Percentiles rank a stretch among this genome's conserved stretches.
Conservation (phyloP, 2,888 invertebrate species). For the Sipunculus nudus region DNA sequence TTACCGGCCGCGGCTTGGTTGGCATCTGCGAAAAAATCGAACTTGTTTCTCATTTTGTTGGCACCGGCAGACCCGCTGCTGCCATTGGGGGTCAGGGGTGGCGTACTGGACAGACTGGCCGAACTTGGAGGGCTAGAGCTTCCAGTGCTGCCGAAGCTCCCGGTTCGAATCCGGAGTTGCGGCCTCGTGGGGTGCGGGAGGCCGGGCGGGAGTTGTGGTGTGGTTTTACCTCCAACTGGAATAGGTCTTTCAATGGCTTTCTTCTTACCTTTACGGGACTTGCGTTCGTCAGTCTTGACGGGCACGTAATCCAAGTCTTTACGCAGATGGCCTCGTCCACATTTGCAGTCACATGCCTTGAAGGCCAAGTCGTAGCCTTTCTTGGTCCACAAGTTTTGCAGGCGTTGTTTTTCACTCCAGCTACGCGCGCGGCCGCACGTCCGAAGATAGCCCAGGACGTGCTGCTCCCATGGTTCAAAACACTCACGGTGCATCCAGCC, state of each 20-base stretch:
- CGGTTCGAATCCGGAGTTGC: constrained; percentile 66
- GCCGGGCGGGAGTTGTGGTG: constrained; percentile 30
- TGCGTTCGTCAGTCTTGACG: constrained; percentile 68
- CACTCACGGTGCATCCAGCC: constrained; percentile 96
- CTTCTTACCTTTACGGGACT: not conserved
- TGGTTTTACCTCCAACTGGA: not conserved
- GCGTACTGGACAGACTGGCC: constrained; percentile 13
- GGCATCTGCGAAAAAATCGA: constrained; percentile 27
- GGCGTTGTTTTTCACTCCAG: constrained; percentile 93
- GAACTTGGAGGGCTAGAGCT: constrained; percentile 65
- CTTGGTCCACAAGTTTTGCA: constrained; percentile 97
- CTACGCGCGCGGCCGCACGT: constrained; percentile 90
- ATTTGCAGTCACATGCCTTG: constrained; percentile 93
- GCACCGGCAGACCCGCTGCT: no score
- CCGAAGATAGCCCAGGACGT: constrained; percentile 86
- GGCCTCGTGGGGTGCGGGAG: constrained; percentile 42
- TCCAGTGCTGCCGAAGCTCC: constrained; percentile 65
- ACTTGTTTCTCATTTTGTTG: constrained; percentile 4
- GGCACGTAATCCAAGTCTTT: constrained; percentile 94
- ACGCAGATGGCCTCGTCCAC: constrained; percentile 89
- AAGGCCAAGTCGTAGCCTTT: constrained; percentile 96
- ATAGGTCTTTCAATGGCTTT: not conserved
- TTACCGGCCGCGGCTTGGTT: constrained; percentile 53
- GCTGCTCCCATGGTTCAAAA: constrained; percentile 93
- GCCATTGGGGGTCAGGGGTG: not conserved